Percentiles rank a stretch among this genome's conserved stretches.
These are phyloP conservation scores for Lepidocolaptes lacrymiger DNA, from an alignment of 2,797 vertebrate genomes.

Conservation along the genomic window DNA sequence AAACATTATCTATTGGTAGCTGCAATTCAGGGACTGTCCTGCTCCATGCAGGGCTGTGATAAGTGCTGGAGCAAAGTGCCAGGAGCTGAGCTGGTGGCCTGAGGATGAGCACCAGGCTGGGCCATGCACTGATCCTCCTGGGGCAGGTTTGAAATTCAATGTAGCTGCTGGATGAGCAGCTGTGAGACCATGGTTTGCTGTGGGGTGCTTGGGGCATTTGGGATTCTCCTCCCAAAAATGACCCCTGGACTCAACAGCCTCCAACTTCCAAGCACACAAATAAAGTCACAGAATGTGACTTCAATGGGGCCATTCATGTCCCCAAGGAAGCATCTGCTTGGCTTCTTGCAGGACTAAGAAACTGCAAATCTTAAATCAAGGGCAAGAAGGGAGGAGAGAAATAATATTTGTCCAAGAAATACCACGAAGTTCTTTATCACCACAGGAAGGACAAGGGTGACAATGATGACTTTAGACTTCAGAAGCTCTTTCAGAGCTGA, in stretches of 20 bases:
- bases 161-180: not conserved
- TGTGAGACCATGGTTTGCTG: not conserved
- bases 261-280: not conserved
- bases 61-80: not conserved
- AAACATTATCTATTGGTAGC: not conserved
- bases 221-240: not conserved
- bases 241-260: not conserved
- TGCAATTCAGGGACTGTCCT: not conserved
- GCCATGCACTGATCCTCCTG: accelerated
- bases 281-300: not conserved
- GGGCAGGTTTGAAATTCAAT: not conserved
- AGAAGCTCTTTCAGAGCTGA: not conserved
- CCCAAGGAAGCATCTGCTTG: accelerated
- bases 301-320: not conserved
- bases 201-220: not conserved
- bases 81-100: not conserved
- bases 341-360: not conserved
- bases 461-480: not conserved
- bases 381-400: not conserved
- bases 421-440: not conserved
- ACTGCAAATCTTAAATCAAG: not conserved
- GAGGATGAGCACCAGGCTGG: accelerated
- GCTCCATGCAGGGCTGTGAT: not conserved
- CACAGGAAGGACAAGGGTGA: not conserved
- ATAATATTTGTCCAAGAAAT: not conserved